Evolutionary conservation across 2,113 vertebrate genomes (phyloP), one percentile per base, ranked within the genome.

Genomic region (Jaculus jaculus): DNA sequence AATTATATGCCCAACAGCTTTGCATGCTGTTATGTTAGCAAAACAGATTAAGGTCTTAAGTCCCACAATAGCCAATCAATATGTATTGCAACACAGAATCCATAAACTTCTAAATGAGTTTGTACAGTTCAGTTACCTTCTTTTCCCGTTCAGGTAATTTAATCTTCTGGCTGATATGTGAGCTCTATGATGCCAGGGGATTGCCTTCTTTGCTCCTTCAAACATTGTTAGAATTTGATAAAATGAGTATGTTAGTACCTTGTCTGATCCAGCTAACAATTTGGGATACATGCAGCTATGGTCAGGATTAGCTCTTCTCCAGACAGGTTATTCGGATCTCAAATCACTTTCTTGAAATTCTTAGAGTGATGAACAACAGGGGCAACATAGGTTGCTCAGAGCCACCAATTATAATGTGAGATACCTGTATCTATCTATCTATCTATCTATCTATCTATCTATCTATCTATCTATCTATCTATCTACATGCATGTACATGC

Each of bases 61-160:
- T 92, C 89, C 92, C 87, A 91, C 34, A 95, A 74, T 96, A 97
- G 96, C 92, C 89, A 96, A 97, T 97, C 97, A 97, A 98, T 97
- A 97, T 95, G 93, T 96, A 95, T 89, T 96, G 96, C 82, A 95
- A 83, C 71, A 95, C 94, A 88, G 94, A 96, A 91, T 94, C 96
- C 97, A 97, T 97, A 97, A 87, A 94, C 66, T 97, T 97, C 96
- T 97, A 97, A 97, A 94, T 96, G 89, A 94, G 73, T 87, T 94
- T 92, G 73, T 82, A 87, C n/a, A 87, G 84, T 93, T 95, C 89
- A 89, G 63, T 92, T 92, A 37, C 74, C n/a, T 77, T 91, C 54
- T 92, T 87, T 94, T 60, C 69, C 23, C 84, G 84, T 74, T 92
- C 92, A 88, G 60, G 54, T 86, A 90, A 94, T 82, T 92, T 96